phyloP scores from a whole-genome alignment of 2,113 vertebrate species.

The Propithecus coquereli region DNA sequence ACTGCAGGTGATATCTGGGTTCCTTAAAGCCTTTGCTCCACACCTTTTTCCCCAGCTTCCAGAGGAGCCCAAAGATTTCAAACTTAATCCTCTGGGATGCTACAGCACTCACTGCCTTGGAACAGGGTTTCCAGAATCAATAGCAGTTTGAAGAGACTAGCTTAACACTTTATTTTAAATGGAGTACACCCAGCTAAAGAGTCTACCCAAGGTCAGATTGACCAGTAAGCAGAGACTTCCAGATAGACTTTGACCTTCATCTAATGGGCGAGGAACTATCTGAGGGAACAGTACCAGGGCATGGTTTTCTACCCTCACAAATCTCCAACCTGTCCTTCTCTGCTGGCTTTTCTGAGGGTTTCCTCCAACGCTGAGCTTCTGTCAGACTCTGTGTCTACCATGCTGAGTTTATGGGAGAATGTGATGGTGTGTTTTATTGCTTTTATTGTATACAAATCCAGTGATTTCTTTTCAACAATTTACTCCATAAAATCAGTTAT shows the following conservation, averaged over 20 bases:
- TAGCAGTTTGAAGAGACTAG: background rate
- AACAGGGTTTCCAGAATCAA: background rate
- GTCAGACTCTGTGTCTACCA: background rate
- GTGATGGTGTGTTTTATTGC: background rate
- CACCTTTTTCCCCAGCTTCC: background rate
- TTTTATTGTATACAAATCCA: background rate
- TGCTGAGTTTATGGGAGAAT: background rate
- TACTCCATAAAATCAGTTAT: background rate
- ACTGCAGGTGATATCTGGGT: background rate
- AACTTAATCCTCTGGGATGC: background rate
- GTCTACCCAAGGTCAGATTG: background rate
- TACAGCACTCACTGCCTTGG: background rate
- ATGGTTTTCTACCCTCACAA: background rate
- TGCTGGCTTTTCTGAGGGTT: background rate
- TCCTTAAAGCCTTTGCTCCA: background rate
- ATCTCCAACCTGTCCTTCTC: background rate
- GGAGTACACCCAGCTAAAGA: background rate
- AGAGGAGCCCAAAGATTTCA: background rate
- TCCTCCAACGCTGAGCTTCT: background rate
- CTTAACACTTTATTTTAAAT: background rate
- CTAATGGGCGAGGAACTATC: background rate
- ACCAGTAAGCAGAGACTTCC: background rate
- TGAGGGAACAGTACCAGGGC: background rate
- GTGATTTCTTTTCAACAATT: constrained; percentile 12
- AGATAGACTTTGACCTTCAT: background rate